Base-by-base conservation (phyloP, 2,888 invertebrate genomes). In the Malacosoma neustria region DNA sequence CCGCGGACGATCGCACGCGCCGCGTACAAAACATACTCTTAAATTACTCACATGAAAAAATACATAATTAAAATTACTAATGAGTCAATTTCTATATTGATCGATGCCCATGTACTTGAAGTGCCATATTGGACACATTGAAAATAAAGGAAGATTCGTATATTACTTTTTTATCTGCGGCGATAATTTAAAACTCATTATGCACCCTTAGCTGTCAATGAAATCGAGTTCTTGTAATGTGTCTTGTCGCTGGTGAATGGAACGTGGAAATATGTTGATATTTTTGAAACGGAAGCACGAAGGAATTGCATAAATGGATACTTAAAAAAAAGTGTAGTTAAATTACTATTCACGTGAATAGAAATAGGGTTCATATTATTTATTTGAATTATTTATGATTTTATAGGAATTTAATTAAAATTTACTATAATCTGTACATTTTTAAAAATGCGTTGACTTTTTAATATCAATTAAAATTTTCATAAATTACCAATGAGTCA, bases 121-220 rank as follows among this genome's bases (percentile, higher is more conserved):
- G 48, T 52, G 45, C 45, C 32, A 22, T 22, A 22, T 22, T 22
- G 6, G 9, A 7, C 9, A 22, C 5, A 5, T 22, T 7, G 22
- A 5, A 9, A 7, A 22, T 7, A 9, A 22, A 22, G 22, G 64
- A 48, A 54, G 63, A 63, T 60, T 59, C 61, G 45, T 53, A 59
- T 59, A 63, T 65, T 64, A 81, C 75, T 81, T 84, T n/a, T 84
- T 84, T 84, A 77, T 77, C 73, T 67, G 67, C 73, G 65, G 72
- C 73, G 76, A 81, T 84, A 81, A 85, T 82, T 84, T 84, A 81
- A 81, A 80, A 79, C 72, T 80, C 79, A 84, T 85, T 85, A 85
- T 75, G 62, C 72, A 69, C 66, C 69, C 70, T 63, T 67, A 64
- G 73, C 70, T 73, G 80, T 81, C 82, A 82, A 81, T 82, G 82